Base-by-base conservation (phyloP, 2,888 invertebrate genomes). In the Athalia circularis region DNA sequence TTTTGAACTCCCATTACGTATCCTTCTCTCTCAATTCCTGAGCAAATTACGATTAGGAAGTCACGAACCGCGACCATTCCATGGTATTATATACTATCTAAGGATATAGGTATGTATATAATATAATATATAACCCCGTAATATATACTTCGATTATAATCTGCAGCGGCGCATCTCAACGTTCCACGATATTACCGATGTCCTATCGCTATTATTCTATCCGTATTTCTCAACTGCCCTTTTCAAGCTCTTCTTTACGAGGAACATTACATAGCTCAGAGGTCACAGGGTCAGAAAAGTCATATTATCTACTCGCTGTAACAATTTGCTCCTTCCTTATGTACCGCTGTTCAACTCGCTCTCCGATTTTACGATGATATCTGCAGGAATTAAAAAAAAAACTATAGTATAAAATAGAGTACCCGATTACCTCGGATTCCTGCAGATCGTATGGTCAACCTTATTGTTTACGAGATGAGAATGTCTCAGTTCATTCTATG, bases 141-240 rank as follows among this genome's bases (percentile, higher is more conserved):
- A n/a, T 65, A 47, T n/a, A 65, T 9, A 65, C n/a, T 65, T 48
- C 47, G 65, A 65, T 65, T 65, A 48, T 48, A 29, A 65, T 65
- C 48, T 65, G 13, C 47, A 65, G 9, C 48, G 47, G 29, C 29
- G 29, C 29, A 65, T 65, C 15, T 65, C 15, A 52, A 9, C 11
- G 52, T 52, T n/a, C 47, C 48, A 43, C 45, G 64, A 45, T 48
- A 48, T 48, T 3, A 13, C 65, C 65, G 48, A 65, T 65, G 64
- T 64, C 64, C 64, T 64, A 65, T 65, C 64, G 64, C n/a, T 64
- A n/a, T 45, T 43, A 48, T n/a, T 48, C n/a, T 48, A 45, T 48
- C 48, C 8, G 29, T 29, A 29, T 29, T 29, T 29, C 29, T 29
- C 29, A 29, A 29, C 29, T 29, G 29, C 29, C 29, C 29, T 29